Base-by-base conservation (phyloP, 2,797 vertebrate species). In the Danio choprae region DNA sequence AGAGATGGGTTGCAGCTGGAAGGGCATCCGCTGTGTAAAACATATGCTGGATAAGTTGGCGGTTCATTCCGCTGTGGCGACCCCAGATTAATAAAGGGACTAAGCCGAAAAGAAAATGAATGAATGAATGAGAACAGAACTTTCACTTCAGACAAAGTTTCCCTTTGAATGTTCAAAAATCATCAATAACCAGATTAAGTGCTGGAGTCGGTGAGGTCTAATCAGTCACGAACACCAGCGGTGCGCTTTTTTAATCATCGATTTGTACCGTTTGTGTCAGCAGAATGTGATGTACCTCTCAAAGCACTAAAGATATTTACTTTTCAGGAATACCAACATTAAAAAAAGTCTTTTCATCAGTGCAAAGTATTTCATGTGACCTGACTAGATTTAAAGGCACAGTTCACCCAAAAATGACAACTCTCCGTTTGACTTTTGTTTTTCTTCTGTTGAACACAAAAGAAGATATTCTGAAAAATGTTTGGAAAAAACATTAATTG, bases 231-330 rank as follows among this genome's bases (percentile, higher is more conserved):
- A 4, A 56, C 38, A 41, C n/a, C 51, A 56, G 55, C 50, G 6
- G 20, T 55, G 69, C 7, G 0, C 38, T 71, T 22, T 71, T 56
- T 72, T 41, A 20, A 12, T 16, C 72, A 13, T 74, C 5, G 58
- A n/a, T 64, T 76, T 55, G 10, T 55, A 55, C 29, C 10, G 11
- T 69, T 69, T 74, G 10, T 55, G 60, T 22, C 60, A 64, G 48
- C n/a, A 76, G 22, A 74, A 62, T 40, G 46, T 40, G 36, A 56
- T 71, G 69, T 18, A 22, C 38, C 36, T 55, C 7, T 71, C 18
- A 72, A 56, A 56, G 51, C 10, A 20, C 40, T 56, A 72, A 41
- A 50, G n/a, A 41, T 20, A 43, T 43, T 56, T 56, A 20, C 7
- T 11, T 18, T 70, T 70, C 18, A 29, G 22, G 36, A 18, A 70